phyloP scores from a whole-genome alignment of 2,888 invertebrate species.

The Lymantria monacha region DNA sequence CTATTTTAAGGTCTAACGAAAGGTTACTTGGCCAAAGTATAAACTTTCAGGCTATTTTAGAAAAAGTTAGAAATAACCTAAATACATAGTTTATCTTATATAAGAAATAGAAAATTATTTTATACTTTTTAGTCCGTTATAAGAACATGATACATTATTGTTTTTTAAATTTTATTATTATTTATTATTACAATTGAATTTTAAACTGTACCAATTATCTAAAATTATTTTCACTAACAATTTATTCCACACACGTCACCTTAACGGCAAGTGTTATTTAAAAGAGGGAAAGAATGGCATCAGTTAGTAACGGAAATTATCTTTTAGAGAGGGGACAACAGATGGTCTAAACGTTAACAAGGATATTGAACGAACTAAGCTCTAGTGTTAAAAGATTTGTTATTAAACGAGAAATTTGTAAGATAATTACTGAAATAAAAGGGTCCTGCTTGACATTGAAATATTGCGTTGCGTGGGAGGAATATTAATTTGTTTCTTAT shows the following conservation, averaged over 20 bases:
- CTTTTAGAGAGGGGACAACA: conserved; percentile 44
- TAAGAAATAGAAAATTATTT: too few species aligned
- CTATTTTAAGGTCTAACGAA: too few species aligned
- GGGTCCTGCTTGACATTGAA: conserved; percentile 15
- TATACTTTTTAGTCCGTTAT: too few species aligned
- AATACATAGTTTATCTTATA: too few species aligned
- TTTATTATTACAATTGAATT: too few species aligned
- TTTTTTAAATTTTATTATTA: too few species aligned
- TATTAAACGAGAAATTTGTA: conserved; percentile 28
- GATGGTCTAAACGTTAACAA: conserved; percentile 59
- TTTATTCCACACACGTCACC: conserved; percentile 19
- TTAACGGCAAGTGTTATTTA: conserved; percentile 52
- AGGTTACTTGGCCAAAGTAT: too few species aligned
- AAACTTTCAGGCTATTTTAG: too few species aligned
- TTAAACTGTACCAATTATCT: too few species aligned
- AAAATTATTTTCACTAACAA: not conserved
- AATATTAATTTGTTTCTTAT: conserved; percentile 27
- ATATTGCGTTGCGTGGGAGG: conserved; percentile 21
- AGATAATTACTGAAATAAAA: conserved; percentile 22
- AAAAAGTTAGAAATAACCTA: too few species aligned
- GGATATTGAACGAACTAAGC: conserved; percentile 44
- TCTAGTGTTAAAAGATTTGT: conserved; percentile 36
- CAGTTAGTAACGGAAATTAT: conserved; percentile 64
- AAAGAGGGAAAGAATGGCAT: conserved; percentile 44
- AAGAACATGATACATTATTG: too few species aligned